Conservation (phyloP, 2,888 invertebrate species). For the Xylota sylvarum region DNA sequence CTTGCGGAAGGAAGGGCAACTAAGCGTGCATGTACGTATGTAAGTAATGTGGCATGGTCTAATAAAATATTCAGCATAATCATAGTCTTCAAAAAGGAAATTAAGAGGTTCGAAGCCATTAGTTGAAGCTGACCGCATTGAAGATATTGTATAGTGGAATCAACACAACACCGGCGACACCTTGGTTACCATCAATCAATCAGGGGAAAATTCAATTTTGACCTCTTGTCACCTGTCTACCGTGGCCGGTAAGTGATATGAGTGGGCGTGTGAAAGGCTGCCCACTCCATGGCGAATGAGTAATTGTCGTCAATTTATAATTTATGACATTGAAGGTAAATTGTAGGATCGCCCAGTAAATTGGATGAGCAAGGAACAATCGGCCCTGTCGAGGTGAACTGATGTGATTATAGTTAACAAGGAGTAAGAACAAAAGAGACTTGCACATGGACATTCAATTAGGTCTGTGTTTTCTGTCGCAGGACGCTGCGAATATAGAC, state of each 20-base stretch:
- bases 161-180: not conserved
- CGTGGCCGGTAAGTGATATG: not conserved
- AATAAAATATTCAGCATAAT: constrained; percentile 30
- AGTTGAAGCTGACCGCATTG: constrained; percentile 8
- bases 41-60: constrained; percentile 10
- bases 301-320: constrained; percentile 38
- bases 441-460: not conserved
- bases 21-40: not conserved
- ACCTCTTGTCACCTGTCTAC: constrained; percentile 45
- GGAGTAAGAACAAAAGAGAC: not conserved
- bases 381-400: not conserved
- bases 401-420: not conserved
- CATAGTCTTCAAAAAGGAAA: not conserved
- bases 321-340: constrained; percentile 30
- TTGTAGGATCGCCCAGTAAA: constrained; percentile 8
- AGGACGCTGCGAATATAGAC: no score
- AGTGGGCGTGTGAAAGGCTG: not conserved
- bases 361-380: constrained; percentile 15
- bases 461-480: no score
- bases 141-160: not conserved
- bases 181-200: constrained; percentile 25
- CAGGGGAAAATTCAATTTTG: constrained; percentile 32
- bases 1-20: not conserved
- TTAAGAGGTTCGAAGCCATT: constrained; percentile 11
- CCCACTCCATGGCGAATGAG: constrained; percentile 1